A percentile compares a stretch with the other conserved stretches of the same genome.
phyloP scores from a whole-genome alignment of 2,888 invertebrate genomes.

The Acanthosepion esculentum region DNA sequence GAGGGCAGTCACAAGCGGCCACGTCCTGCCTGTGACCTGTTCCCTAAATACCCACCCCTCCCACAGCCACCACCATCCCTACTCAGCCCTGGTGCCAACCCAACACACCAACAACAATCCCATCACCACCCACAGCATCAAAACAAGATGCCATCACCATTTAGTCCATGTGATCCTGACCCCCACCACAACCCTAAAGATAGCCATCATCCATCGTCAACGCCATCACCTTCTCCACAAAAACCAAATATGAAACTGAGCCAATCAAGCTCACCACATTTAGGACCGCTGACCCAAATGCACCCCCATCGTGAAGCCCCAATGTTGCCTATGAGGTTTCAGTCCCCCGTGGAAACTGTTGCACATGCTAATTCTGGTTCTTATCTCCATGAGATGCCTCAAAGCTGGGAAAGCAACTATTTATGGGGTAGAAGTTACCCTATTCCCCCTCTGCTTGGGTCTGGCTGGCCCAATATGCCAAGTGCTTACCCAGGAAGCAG shows the following conservation, averaged over 20 bases:
- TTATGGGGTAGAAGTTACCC: slow-evolving; percentile 40
- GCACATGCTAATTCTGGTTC: background rate
- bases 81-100: background rate
- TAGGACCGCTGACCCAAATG: background rate
- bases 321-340: slow-evolving; percentile 14
- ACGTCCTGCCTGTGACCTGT: slow-evolving; percentile 36
- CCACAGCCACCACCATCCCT: slow-evolving; percentile 41
- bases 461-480: slow-evolving; percentile 42
- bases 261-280: slow-evolving; percentile 34
- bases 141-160: background rate
- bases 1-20: slow-evolving; percentile 15
- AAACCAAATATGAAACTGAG: background rate
- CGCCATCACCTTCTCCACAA: slow-evolving; percentile 39
- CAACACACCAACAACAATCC: background rate
- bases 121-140: background rate
- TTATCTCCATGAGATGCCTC: slow-evolving; percentile 43
- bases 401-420: slow-evolving; percentile 46
- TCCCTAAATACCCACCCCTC: slow-evolving; percentile 36
- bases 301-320: slow-evolving; percentile 36
- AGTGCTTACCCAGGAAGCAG: background rate
- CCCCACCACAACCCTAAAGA: background rate
- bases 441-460: slow-evolving; percentile 36
- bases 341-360: background rate
- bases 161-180: background rate
- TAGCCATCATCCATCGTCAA: background rate